Percentiles rank a stretch among this genome's conserved stretches.
phyloP scores from a whole-genome alignment of 92 coral and sea anemone genomes.

The Epizoanthus illoricatus region DNA sequence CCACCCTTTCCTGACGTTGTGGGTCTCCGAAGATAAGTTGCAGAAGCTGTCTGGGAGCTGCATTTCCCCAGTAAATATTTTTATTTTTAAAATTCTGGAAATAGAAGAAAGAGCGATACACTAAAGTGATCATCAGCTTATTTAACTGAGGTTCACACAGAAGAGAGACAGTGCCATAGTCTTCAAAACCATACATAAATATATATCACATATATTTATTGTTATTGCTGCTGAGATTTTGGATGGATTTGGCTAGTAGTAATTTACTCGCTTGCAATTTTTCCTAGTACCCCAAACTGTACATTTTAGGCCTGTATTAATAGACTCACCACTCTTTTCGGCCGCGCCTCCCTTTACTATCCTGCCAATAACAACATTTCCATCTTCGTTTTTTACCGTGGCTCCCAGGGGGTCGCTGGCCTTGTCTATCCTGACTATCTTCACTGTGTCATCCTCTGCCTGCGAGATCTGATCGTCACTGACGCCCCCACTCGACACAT shows the following conservation, averaged over 20 bases:
- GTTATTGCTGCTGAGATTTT: too few species aligned
- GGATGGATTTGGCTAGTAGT: not conserved
- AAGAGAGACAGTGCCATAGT: too few species aligned
- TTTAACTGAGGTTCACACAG: too few species aligned
- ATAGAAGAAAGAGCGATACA: too few species aligned
- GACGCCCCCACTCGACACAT: slow-evolving; percentile 41
- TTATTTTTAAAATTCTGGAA: too few species aligned
- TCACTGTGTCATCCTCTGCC: slow-evolving; percentile 88
- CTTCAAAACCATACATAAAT: too few species aligned
- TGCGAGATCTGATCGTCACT: slow-evolving; percentile 75
- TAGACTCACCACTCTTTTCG: slow-evolving; percentile 90
- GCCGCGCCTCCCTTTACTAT: slow-evolving; percentile 97
- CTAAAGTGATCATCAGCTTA: too few species aligned
- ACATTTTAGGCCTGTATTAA: not conserved
- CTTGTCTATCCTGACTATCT: slow-evolving; percentile 92
- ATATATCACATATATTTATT: too few species aligned
- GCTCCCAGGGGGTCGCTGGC: slow-evolving; percentile 96
- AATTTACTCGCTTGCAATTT: not conserved
- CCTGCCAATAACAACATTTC: slow-evolving; percentile 94
- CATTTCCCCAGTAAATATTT: too few species aligned
- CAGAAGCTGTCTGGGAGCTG: too few species aligned
- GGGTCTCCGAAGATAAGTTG: too few species aligned
- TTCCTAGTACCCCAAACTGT: not conserved
- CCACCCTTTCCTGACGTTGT: too few species aligned
- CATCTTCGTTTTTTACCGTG: slow-evolving; percentile 93